Evolutionary conservation across 2,888 invertebrate species (phyloP).

Genomic region (Epiperipatus broadwayi): DNA sequence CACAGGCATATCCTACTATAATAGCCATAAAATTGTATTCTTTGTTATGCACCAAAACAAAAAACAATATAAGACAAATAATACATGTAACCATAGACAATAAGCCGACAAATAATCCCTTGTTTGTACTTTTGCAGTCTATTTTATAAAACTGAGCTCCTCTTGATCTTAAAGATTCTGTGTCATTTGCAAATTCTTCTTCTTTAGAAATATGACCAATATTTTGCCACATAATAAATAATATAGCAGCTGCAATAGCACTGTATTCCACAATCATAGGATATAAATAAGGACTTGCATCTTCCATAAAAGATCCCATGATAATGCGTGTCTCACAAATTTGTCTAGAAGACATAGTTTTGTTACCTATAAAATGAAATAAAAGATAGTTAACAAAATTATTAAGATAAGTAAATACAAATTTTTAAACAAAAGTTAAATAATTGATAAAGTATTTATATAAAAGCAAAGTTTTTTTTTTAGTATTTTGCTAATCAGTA

Average conservation of each 20-base stretch:
- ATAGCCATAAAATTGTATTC: constrained; percentile 64
- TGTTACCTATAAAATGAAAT: constrained; percentile 1
- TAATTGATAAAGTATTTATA: too few species aligned
- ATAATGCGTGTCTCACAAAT: constrained; percentile 20
- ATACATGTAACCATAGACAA: constrained; percentile 69
- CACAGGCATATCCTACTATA: constrained; percentile 74
- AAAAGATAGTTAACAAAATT: too few species aligned
- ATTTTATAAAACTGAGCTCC: too few species aligned
- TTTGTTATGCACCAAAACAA: constrained; percentile 60
- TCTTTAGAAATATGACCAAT: too few species aligned
- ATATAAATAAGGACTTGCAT: constrained; percentile 65
- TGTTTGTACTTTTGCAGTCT: too few species aligned
- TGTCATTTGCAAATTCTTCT: too few species aligned
- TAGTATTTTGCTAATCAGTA: too few species aligned
- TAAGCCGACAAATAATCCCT: constrained; percentile 76
- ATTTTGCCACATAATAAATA: constrained; percentile 80
- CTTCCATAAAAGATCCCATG: constrained; percentile 23
- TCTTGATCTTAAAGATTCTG: too few species aligned
- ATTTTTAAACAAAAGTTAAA: too few species aligned
- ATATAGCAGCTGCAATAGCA: constrained; percentile 77
- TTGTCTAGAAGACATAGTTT: not conserved
- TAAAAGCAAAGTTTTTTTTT: too few species aligned
- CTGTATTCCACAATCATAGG: constrained; percentile 92
- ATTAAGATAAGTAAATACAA: too few species aligned
- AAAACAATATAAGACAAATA: constrained; percentile 83